Conservation (phyloP, 2,888 invertebrate genomes). For the Deilephila porcellus region DNA sequence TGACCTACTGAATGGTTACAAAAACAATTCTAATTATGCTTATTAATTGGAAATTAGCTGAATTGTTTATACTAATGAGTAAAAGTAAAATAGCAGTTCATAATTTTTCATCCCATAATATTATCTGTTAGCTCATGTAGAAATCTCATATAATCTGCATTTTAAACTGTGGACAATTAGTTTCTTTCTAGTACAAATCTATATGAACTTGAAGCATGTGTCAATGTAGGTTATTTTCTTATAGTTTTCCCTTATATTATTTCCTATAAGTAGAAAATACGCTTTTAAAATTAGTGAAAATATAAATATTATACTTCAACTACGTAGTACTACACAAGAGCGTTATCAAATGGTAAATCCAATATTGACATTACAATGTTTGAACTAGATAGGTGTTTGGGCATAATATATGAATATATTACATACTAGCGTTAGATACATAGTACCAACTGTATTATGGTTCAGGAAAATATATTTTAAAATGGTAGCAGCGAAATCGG, state of each 20-base stretch:
- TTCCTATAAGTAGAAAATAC: not conserved
- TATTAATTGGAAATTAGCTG: too few relatives aligned
- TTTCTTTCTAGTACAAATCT: not conserved
- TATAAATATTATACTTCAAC: not conserved
- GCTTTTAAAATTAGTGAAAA: not conserved
- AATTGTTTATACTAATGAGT: not conserved
- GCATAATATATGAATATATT: not conserved
- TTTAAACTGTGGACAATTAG: conserved; percentile 10
- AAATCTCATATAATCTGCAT: not conserved
- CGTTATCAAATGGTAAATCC: conserved; percentile 22
- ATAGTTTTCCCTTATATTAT: not conserved
- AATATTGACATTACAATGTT: conserved; percentile 21
- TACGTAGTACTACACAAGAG: not conserved
- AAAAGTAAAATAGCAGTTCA: not conserved
- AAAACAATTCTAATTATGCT: not conserved
- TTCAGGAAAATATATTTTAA: too few relatives aligned
- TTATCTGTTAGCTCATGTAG: not conserved
- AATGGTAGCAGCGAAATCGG: too few relatives aligned
- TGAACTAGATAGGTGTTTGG: conserved; percentile 1
- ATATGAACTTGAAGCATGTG: not conserved
- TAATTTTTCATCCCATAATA: not conserved
- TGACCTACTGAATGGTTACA: not conserved
- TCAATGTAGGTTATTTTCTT: not conserved
- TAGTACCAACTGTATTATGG: not conserved
- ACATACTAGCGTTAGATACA: not conserved